Evolutionary conservation across 2,888 invertebrate species (phyloP), one percentile per base, ranked within the genome.

Genomic region (Hesperia comma): DNA sequence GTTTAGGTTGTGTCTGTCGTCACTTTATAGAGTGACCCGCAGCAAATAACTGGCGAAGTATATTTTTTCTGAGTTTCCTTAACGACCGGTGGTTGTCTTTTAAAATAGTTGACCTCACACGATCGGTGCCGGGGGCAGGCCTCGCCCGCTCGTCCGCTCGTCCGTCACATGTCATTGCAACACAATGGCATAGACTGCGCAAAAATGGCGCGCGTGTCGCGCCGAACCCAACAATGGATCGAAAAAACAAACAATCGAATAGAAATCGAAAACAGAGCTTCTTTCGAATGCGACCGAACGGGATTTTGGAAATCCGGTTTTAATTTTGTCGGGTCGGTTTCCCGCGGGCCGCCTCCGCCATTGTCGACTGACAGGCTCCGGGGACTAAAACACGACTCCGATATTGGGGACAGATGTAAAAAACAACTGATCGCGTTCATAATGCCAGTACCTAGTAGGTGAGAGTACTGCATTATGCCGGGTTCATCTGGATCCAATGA

Each of bases 241-340:
- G 79, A 90, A 90, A 88, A 91, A 91, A 90, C 88, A 90, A 92
- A 91, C 91, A 90, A 87, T 89, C 85, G 81, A 87, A 90, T 90
- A 90, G 90, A 92, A 92, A 92, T 89, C 89, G 90, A 92, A 91
- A 92, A 92, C 90, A 86, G 84, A 87, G 85, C 85, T 87, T 90
- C 86, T 89, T 90, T 85, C 81, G 82, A 85, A 85, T 85, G 87
- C 88, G 81, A 85, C 82, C 74, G 81, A 92, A 92, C 91, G 90
- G 92, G 91, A 92, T 91, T 92, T 92, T 87, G 88, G 86, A 89
- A 90, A 91, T 91, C 92, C 90, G 90, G 92, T 92, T 92, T 86
- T 78, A 77, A 79, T 85, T 88, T 85, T 84, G 84, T 90, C 87
- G 84, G 83, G 79, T 81, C 85, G 82, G 78, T 81, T 80, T 80